These are phyloP conservation scores for Priocnemis perturbator DNA, from an alignment of 2,888 invertebrate genomes.

Conservation along the genomic window DNA sequence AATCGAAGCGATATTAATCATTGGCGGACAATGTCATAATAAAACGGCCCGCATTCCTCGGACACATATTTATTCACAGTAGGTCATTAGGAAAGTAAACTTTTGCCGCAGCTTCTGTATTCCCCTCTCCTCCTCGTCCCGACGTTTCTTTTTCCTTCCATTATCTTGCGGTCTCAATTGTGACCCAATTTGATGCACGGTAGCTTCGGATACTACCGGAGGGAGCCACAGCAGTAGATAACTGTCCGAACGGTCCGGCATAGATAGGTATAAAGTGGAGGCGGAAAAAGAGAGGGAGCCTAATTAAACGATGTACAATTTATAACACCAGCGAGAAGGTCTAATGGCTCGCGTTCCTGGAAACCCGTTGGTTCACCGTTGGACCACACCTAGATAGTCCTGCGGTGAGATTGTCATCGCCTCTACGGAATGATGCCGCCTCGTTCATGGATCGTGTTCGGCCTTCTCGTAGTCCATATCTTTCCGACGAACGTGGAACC, in stretches of 20 bases:
- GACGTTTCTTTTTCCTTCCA: not conserved
- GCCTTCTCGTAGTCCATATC: conserved; percentile 5
- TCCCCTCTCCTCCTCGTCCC: not conserved
- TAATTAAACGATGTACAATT: conserved; percentile 76
- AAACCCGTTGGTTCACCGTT: conserved; percentile 70
- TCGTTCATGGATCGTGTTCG: conserved; percentile 37
- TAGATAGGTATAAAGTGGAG: conserved; percentile 29
- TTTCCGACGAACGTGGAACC: conserved; percentile 21
- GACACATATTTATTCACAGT: too few species aligned
- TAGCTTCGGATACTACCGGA: conserved; percentile 55
- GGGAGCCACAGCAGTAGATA: conserved; percentile 42
- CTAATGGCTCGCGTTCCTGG: conserved; percentile 75
- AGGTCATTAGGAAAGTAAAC: too few species aligned
- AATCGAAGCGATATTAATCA: too few species aligned
- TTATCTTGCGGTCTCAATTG: conserved; percentile 51
- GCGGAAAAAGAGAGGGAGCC: conserved; percentile 61
- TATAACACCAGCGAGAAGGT: conserved; percentile 74
- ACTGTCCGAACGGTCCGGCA: conserved; percentile 47
- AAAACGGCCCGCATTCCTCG: too few species aligned
- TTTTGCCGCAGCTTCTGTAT: not conserved
- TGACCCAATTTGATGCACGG: conserved; percentile 70
- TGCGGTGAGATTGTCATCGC: conserved; percentile 71
- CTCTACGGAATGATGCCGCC: conserved; percentile 51
- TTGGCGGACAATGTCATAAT: too few species aligned
- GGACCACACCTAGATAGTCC: conserved; percentile 74